Evolutionary conservation across 2,888 invertebrate genomes (phyloP), one percentile per base, ranked within the genome.

Genomic region (Barypeithes pellucidus): DNA sequence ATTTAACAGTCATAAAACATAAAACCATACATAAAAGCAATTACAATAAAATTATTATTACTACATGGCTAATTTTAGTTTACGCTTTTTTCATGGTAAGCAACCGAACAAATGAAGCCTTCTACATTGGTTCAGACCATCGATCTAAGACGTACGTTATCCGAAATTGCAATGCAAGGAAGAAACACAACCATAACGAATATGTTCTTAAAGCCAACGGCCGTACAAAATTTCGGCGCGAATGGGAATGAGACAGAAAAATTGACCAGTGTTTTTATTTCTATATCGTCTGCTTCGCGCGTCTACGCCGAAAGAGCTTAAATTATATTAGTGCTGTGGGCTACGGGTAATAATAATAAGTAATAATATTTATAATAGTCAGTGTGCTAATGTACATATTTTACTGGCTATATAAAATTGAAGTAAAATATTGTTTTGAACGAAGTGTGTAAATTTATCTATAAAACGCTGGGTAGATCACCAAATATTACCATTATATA

Each of bases 201-300:
- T 39, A 60, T 20, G 22, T 41, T 50, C 22, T 16, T 16, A 3
- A 33, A 36, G 7, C 9, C 9, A 33, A 33, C 2, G 29, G 29
- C 20, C 29, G 24, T 52, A 41, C 14, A 41, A 54, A 54, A 54
- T 39, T 22, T 54, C 50, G 57, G 29, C 59, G 43, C 57, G 43
- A 54, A 67, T 45, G 57, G 33, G 45, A 50, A n/a, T 39, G 33
- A 52, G 36, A 57, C 52, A 18, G 68, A 61, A 60, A 68, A 68
- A 61, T 50, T 22, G 24, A 61, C 33, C 68, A 36, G 60, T 29
- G 33, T 68, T 50, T 60, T 68, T 36, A 67, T 67, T 67, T 47
- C 67, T 41, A 50, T 39, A 24, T 24, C 57, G 67, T 67, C 67
- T 67, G 67, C 41, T 52, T 66, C 29, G 16, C 29, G 59, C 36